Base-by-base conservation (phyloP, 1,140 invertebrate species). In the Meloidogyne floridensis region DNA sequence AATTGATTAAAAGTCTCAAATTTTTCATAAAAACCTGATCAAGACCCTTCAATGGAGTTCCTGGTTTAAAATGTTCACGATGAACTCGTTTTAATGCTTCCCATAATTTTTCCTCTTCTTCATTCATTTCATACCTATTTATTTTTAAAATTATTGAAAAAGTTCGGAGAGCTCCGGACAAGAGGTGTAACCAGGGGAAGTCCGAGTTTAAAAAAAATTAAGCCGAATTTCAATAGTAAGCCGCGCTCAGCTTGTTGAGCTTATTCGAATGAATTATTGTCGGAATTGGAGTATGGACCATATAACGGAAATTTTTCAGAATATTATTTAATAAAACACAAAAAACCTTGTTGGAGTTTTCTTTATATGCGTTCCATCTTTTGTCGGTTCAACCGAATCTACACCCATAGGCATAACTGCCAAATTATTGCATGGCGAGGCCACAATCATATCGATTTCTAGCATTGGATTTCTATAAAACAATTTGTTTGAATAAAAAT, bases 61-160 rank as follows among this genome's bases (percentile, higher is more conserved):
- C 77, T 18, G 76, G 81, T 82, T 86, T 73, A 71, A 87, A 87
- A 47, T 87, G 77, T 65, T 86, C 74, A 43, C 77, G 80, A 32
- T 88, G 87, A 0, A 89, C 88, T 11, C 80, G 80, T 53, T 87
- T 80, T 8, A 89, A 75, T 59, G 84, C 72, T 53, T 83, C 83
- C 87, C 87, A 89, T 20, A 89, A 85, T 80, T 82, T 79, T 72
- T 86, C 82, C 56, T 89, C 87, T 11, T 88, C 81, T n/a, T 83
- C 77, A 20, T 86, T 84, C 77, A 89, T 87, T 42, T 89, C 88
- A 71, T 89, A 89, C 65, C 84, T 82, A 13, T 59, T 81, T 9
- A 42, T 83, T 9, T 47, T 47, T 86, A 78, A 6, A 65, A 42
- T 6, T 0, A 53, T 80, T 20, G 11, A 6, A n/a, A 3, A 65